Base-by-base conservation (phyloP, 2,888 invertebrate genomes). In the Temnothorax rugatulus region DNA sequence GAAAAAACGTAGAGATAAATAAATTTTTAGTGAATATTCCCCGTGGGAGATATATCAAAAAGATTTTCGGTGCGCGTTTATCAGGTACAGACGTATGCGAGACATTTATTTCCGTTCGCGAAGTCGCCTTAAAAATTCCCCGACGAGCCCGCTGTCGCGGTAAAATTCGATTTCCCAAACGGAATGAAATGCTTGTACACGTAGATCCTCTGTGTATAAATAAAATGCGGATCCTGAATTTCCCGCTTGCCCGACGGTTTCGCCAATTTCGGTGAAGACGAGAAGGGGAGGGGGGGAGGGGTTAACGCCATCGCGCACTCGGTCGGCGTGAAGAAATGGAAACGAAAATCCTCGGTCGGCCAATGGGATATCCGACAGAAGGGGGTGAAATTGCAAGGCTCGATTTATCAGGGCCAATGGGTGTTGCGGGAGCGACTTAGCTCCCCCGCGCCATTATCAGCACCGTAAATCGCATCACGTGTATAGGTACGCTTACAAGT, bases 381-480 rank as follows among this genome's bases (percentile, higher is more conserved):
- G 34, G 81, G 15, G 81, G n/a, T 68, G 73, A 81, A 82, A 84
- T 84, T 75, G 69, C 69, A 34, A 47, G 69, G n/a, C 57, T 84
- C 63, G 82, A 84, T 82, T 84, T 84, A 84, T 84, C 84, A 61
- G 74, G 74, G 63, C 2, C 61, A 41, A 75, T 25, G 69, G 64
- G 63, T 61, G 41, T 9, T 25, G 71, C 13, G 61, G 13, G 41
- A 34, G 15, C 68, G 61, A 54, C 29, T 63, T 44, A 57, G 25
- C 50, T 50, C 25, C 21, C 69, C 34, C 63, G 50, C 38, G 61
- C 83, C 61, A 63, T 69, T 83, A 79, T 75, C 68, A 25, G 61
- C 47, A 18, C 41, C 61, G 63, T 79, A 71, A 71, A 83, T 83
- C 79, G 71, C 79, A 61, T 71, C 69, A 69, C 83, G 50, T 57